Evolutionary conservation across 23 tunicate genomes (phyloP), one percentile per base, ranked within the genome.

Genomic region (Halocynthia roretzi): DNA sequence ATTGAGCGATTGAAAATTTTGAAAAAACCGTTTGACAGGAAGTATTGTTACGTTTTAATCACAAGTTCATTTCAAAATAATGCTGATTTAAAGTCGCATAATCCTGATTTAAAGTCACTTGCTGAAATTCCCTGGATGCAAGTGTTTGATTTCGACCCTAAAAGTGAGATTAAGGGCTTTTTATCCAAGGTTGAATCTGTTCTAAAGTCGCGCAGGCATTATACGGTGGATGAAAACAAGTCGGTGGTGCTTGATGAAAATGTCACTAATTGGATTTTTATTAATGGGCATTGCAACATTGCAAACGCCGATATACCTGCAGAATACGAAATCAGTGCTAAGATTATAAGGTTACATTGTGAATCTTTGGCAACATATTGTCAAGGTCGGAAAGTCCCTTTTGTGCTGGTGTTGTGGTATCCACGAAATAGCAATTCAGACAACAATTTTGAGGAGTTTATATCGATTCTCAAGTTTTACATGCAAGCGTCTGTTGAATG

Each of bases 131-230:
- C 91, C 17, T 86, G 85, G 85, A 61, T 86, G 55, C 75, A 81
- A 80, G 91, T 86, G 52, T 86, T 80, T 67, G 91, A 86, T 58
- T 86, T 86, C 76, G 85, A 86, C 53, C 71, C 76, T 7, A 69
- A 85, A 15, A 71, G 84, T 40, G 17, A 76, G 53, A 62, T 48
- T 14, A 40, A 52, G 6, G 90, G 90, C 19, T 51, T 85, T 7
- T 62, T 80, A 8, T 53, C 78, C 8, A 51, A 52, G 22, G 78
- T 73, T 53, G 78, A 73, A 53, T 7, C 17, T 49, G 8, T 15
- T 7, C n/a, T 73, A 52, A 73, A 14, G 19, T 10, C 54, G 7
- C 9, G 11, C 63, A 51, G 78, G 22, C 55, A 51, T 19, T 53
- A 49, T 23, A 73, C 78, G 8, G 55, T 53, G 17, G 8, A 62